A percentile compares a stretch with the other conserved stretches of the same genome.
These are phyloP conservation scores for Drosophila nikananu DNA, from an alignment of 1,140 invertebrate species.

Conservation along the genomic window DNA sequence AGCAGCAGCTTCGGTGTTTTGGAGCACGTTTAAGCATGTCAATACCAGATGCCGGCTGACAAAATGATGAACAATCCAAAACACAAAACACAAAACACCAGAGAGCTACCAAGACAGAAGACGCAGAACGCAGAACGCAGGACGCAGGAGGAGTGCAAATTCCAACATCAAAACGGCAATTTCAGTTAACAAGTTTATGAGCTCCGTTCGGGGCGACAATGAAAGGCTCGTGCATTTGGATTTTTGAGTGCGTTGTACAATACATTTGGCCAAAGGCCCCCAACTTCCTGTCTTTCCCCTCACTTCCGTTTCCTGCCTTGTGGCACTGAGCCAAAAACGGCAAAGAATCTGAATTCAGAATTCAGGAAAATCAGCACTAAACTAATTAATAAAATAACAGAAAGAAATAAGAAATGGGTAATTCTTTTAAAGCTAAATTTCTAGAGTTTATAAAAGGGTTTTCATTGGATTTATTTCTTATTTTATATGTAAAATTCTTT, in stretches of 20 bases:
- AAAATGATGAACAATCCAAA: constrained; percentile 67
- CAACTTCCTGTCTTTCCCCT: background rate
- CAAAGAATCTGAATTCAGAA: background rate
- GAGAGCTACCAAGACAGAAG: constrained; percentile 20
- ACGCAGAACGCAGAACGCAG: background rate
- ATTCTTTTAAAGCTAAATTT: too few relatives aligned
- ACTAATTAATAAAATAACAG: background rate
- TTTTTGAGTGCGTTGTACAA: constrained; percentile 43
- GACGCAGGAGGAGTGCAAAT: constrained; percentile 6
- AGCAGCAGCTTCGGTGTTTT: constrained; percentile 12
- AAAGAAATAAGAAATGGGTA: background rate
- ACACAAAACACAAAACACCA: constrained; percentile 43
- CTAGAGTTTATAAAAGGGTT: too few relatives aligned
- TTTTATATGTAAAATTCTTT: too few relatives aligned
- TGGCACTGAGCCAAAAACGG: background rate
- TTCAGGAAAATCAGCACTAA: background rate
- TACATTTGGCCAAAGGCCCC: background rate
- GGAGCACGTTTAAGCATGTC: constrained; percentile 67
- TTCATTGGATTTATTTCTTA: background rate
- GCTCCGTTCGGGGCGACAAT: constrained; percentile 36
- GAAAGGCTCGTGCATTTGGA: constrained; percentile 56
- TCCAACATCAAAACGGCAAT: constrained; percentile 56
- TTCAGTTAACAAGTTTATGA: constrained; percentile 77
- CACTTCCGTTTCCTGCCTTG: constrained; percentile 19
- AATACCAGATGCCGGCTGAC: constrained; percentile 54